A percentile compares a stretch with the other conserved stretches of the same genome.
Conservation (phyloP, 2,888 invertebrate species). For the Hypomecis atomaria region DNA sequence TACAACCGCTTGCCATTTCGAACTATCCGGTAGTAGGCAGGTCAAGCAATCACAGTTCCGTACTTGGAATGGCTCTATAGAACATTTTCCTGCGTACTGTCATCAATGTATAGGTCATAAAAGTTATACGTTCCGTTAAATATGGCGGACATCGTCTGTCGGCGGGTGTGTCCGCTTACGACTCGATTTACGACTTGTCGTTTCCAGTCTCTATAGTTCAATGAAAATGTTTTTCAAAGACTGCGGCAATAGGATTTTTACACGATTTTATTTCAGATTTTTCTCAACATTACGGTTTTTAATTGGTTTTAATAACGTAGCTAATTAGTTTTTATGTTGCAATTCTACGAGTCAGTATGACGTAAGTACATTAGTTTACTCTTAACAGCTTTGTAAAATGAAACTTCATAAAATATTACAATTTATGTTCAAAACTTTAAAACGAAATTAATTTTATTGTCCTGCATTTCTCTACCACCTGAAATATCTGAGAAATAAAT, state of each 20-base stretch:
- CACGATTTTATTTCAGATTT: background rate
- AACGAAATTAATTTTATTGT: background rate
- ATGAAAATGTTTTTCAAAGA: conserved; percentile 27
- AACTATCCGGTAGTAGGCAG: conserved; percentile 22
- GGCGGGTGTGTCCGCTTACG: conserved; percentile 61
- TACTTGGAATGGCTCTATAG: conserved; percentile 49
- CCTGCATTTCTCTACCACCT: background rate
- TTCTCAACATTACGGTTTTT: background rate
- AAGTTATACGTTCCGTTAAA: conserved; percentile 68
- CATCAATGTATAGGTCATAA: conserved; percentile 76
- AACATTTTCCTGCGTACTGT: conserved; percentile 59
- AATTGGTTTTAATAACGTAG: background rate
- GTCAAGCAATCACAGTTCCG: conserved; percentile 26
- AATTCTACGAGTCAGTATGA: too few relatives aligned
- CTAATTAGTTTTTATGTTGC: background rate
- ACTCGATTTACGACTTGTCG: conserved; percentile 66
- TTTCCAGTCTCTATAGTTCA: conserved; percentile 34
- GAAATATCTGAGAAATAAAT: conserved; percentile 30
- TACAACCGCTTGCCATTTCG: conserved; percentile 25
- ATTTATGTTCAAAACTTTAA: background rate
- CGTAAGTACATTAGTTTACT: too few relatives aligned
- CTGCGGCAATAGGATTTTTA: background rate
- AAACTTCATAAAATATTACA: background rate
- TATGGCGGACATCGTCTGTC: conserved; percentile 49
- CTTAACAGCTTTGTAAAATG: too few relatives aligned